A percentile compares a stretch with the other conserved stretches of the same genome.
phyloP scores from a whole-genome alignment of 2,888 invertebrate species.

The Latrodectus elegans region DNA sequence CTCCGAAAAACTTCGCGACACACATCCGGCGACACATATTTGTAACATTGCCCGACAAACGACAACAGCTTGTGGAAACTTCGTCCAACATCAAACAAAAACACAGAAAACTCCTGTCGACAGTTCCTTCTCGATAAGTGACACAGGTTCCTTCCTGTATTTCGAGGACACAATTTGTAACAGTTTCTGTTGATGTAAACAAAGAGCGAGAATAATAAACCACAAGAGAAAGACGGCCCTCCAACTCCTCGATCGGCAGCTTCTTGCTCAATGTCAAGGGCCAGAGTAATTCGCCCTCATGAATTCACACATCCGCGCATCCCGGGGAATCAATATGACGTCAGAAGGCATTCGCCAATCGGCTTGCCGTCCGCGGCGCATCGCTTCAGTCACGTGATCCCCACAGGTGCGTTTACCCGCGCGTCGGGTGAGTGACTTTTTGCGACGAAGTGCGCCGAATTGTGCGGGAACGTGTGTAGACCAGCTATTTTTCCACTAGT shows the following conservation, averaged over 20 bases:
- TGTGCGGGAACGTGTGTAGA: conserved; percentile 4
- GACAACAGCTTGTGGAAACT: neutral
- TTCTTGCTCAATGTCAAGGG: conserved; percentile 66
- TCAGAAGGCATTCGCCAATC: conserved; percentile 43
- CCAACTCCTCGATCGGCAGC: neutral
- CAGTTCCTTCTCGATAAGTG: neutral
- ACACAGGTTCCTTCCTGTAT: neutral
- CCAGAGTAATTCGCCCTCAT: conserved; percentile 29
- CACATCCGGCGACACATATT: neutral
- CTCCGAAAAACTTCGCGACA: conserved; percentile 1
- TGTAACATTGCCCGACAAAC: conserved; percentile 5
- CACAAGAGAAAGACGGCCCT: neutral
- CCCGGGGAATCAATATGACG: conserved; percentile 56
- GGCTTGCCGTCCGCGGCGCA: conserved; percentile 26
- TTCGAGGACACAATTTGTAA: neutral
- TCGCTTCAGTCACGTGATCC: conserved; percentile 48
- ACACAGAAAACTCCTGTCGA: neutral
- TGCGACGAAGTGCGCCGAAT: conserved; percentile 12
- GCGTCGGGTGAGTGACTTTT: conserved; percentile 68
- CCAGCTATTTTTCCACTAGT: conserved; percentile 38
- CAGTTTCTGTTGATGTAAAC: neutral
- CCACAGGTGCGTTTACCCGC: conserved; percentile 66
- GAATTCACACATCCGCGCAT: conserved; percentile 36
- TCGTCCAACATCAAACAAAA: neutral
- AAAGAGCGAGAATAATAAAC: neutral